Conservation (phyloP, 1,140 invertebrate species). For the Belonocnema kinseyi region DNA sequence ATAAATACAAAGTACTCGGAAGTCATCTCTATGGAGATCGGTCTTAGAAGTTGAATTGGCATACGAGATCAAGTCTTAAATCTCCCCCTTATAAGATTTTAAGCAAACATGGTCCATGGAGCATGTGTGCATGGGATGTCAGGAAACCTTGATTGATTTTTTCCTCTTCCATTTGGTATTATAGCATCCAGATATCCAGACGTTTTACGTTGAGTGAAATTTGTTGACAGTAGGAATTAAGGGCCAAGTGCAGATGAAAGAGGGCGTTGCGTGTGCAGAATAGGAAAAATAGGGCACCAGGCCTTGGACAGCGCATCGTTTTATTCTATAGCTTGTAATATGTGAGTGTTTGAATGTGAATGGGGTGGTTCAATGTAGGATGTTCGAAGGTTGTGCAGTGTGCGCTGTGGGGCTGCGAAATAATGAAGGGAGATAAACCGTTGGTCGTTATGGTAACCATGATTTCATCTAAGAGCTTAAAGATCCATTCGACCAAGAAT, state of each 20-base stretch:
- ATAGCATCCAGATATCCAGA: background rate
- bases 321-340: background rate
- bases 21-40: no score
- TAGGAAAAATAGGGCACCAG: conserved; percentile 11
- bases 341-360: background rate
- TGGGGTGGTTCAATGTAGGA: background rate
- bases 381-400: background rate
- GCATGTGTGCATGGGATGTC: no score
- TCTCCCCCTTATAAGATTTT: no score
- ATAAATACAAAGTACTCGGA: no score
- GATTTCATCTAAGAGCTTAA: conserved; percentile 24
- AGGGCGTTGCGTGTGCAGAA: background rate
- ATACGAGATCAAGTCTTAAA: no score
- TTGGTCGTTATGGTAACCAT: conserved; percentile 28
- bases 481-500: background rate
- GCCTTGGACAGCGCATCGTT: background rate
- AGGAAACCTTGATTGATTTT: conserved; percentile 14
- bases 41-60: no score
- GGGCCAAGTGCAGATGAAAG: conserved; percentile 3
- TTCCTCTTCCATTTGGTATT: background rate
- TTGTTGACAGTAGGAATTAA: background rate
- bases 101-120: no score
- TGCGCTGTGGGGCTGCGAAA: background rate
- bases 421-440: conserved; percentile 2
- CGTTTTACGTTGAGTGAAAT: conserved; percentile 18